These are phyloP conservation scores for Drymonia ruficornis DNA, from an alignment of 2,888 invertebrate genomes.

Conservation along the genomic window DNA sequence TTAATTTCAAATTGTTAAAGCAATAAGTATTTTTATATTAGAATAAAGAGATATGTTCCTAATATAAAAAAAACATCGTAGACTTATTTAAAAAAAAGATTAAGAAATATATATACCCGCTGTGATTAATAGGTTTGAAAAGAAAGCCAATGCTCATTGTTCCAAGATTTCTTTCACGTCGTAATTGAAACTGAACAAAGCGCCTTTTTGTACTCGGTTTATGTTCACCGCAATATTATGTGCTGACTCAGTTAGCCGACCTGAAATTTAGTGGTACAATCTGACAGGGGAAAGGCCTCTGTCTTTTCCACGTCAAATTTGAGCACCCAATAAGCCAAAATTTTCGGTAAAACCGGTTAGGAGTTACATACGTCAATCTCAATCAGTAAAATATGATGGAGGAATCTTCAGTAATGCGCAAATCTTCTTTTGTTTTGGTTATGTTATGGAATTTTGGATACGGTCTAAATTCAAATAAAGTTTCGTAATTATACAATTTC, in stretches of 20 bases:
- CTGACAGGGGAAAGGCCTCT: slow-evolving; percentile 62
- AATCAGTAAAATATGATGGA: slow-evolving; percentile 42
- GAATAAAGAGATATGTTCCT: too few relatives aligned
- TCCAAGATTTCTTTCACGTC: slow-evolving; percentile 16
- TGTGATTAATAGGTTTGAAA: background rate
- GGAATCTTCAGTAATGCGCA: slow-evolving; percentile 21
- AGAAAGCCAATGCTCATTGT: background rate
- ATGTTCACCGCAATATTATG: slow-evolving; percentile 23
- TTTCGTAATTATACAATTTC: too few relatives aligned
- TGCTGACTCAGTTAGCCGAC: slow-evolving; percentile 28
- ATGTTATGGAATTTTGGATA: background rate
- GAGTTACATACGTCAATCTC: slow-evolving; percentile 55
- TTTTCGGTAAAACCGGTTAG: slow-evolving; percentile 51
- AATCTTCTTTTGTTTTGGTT: background rate
- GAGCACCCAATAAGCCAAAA: slow-evolving; percentile 55
- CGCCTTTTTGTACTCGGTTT: slow-evolving; percentile 15
- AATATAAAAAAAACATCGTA: too few relatives aligned
- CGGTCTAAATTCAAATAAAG: background rate
- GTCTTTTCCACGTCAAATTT: slow-evolving; percentile 72
- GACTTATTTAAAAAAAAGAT: too few relatives aligned
- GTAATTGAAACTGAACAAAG: slow-evolving; percentile 29
- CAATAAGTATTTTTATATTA: too few relatives aligned
- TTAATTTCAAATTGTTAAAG: too few relatives aligned
- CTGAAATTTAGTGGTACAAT: slow-evolving; percentile 41
- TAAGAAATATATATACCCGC: too few relatives aligned